phyloP scores from a whole-genome alignment of 2,888 invertebrate genomes.

The Euclidia mi region DNA sequence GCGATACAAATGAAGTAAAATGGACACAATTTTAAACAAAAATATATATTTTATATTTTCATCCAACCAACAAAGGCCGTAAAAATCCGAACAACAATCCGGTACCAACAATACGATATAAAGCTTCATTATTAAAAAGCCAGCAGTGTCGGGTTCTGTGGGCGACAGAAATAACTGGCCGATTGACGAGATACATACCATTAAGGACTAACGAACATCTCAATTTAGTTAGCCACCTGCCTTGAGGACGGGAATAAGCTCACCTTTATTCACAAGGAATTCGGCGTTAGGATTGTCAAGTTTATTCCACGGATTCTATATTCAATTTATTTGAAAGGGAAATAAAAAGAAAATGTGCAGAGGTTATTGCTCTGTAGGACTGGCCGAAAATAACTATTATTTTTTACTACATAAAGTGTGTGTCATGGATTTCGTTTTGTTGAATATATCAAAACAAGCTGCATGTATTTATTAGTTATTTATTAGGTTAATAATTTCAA shows the following conservation, averaged over 20 bases:
- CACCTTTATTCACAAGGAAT: constrained; percentile 25
- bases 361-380: no score
- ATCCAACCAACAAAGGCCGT: no score
- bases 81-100: constrained; percentile 6
- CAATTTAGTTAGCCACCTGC: constrained; percentile 80
- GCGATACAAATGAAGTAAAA: no score
- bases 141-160: constrained; percentile 53
- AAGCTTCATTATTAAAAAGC: constrained; percentile 50
- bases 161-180: constrained; percentile 75
- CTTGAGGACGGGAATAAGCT: constrained; percentile 53
- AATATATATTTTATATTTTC: no score
- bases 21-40: no score
- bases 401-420: no score
- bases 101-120: constrained; percentile 39
- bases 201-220: constrained; percentile 82
- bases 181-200: constrained; percentile 80
- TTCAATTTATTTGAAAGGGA: not conserved
- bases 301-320: constrained; percentile 31
- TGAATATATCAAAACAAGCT: no score
- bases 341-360: not conserved
- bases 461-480: no score
- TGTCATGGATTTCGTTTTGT: no score
- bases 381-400: not conserved
- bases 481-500: no score
- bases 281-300: constrained; percentile 44